Conservation (phyloP, 2,113 vertebrate species). For the Spea multiplicata region DNA sequence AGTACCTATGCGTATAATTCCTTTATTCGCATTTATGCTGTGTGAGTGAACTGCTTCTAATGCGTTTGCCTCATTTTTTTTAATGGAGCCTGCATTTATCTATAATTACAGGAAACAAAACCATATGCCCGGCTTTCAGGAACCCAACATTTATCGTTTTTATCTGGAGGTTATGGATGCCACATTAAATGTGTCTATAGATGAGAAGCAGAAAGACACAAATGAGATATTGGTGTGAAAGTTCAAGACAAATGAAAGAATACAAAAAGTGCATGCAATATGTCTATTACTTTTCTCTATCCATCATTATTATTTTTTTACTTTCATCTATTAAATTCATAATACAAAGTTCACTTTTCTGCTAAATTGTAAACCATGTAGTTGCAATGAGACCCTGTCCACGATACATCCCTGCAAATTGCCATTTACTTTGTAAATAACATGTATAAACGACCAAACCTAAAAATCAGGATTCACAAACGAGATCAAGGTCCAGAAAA, state of each 20-base stretch:
- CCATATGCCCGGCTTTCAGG: conserved; percentile 25
- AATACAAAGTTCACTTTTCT: neutral
- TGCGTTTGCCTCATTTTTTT: conserved; percentile 27
- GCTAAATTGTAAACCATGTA: neutral
- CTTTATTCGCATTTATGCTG: conserved; percentile 12
- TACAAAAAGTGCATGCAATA: neutral
- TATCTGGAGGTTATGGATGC: conserved; percentile 30
- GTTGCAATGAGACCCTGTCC: neutral
- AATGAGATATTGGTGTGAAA: conserved; percentile 20
- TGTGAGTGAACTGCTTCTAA: conserved; percentile 30
- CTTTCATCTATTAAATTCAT: conserved; percentile 1
- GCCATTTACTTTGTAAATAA: conserved; percentile 5
- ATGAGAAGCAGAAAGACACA: conserved; percentile 14
- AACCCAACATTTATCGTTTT: conserved; percentile 28
- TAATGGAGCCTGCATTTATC: conserved; percentile 41
- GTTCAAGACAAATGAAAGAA: conserved; percentile 9
- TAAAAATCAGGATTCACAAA: too few species aligned
- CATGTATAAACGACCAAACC: too few species aligned
- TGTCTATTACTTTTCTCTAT: too few species aligned
- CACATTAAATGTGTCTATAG: conserved; percentile 11
- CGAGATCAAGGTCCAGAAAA: too few species aligned
- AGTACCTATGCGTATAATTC: neutral
- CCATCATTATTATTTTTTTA: too few species aligned
- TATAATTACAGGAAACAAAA: conserved; percentile 44
- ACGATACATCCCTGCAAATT: neutral